Evolutionary conservation across 2,113 vertebrate genomes (phyloP).

Genomic region (Coptodon bakossiorum): DNA sequence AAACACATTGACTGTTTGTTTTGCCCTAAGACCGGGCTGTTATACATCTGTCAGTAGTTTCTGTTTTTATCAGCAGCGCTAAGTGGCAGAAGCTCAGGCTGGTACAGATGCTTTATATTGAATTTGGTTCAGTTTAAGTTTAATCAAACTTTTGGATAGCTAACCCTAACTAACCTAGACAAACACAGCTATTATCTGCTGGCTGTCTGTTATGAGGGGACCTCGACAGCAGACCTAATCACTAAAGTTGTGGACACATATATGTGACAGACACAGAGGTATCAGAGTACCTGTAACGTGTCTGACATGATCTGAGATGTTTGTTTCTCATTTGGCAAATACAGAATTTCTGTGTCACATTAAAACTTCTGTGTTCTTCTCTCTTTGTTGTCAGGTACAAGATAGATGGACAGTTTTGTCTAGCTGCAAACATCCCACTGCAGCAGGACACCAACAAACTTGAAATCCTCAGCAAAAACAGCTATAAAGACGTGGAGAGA

Average conservation of each 20-base stretch:
- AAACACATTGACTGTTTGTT: not conserved
- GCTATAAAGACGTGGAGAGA: not conserved
- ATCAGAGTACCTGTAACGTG: not conserved
- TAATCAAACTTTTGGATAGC: not conserved
- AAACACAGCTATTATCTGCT: not conserved
- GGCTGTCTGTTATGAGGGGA: not conserved
- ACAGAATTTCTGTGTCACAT: not conserved
- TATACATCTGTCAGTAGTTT: not conserved
- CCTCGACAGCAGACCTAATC: not conserved
- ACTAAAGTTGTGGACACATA: not conserved
- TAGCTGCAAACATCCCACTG: not conserved
- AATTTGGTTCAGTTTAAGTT: not conserved
- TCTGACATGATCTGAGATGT: not conserved
- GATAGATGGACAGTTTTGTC: not conserved
- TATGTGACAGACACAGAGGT: not conserved
- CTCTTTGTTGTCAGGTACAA: not conserved
- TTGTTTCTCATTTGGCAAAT: not conserved
- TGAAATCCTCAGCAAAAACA: rapidly evolving
- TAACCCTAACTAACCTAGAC: not conserved
- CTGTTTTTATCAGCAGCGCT: not conserved
- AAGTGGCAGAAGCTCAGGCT: not conserved
- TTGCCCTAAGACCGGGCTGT: not conserved
- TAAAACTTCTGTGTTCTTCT: not conserved
- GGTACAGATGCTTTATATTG: not conserved
- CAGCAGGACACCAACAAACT: not conserved